Evolutionary conservation across 2,113 vertebrate species (phyloP).

Genomic region (Noturus placidus): DNA sequence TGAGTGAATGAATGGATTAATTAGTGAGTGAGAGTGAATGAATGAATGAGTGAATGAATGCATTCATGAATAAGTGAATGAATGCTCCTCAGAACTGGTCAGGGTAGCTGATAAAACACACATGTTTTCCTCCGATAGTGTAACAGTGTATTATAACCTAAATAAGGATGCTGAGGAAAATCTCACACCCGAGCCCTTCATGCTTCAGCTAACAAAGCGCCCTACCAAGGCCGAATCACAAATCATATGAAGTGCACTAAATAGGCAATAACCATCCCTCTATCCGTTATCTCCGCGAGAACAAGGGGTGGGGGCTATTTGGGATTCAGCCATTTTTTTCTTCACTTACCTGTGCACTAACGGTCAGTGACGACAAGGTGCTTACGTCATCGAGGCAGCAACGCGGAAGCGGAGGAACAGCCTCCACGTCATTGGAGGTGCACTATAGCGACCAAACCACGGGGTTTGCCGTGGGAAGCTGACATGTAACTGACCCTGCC

Average conservation of each 20-base stretch:
- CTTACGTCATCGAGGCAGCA: slow-evolving; percentile 53
- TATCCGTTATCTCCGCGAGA: rapidly evolving
- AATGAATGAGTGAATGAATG: too few relatives aligned
- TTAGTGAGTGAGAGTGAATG: too few relatives aligned
- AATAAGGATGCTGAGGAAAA: background rate
- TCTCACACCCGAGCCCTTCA: background rate
- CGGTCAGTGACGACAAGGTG: slow-evolving; percentile 41
- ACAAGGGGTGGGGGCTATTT: background rate
- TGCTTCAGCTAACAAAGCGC: background rate
- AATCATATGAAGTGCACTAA: background rate
- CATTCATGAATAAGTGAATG: background rate
- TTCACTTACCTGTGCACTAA: slow-evolving; percentile 29
- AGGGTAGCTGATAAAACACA: background rate
- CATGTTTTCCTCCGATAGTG: background rate
- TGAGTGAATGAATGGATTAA: too few relatives aligned
- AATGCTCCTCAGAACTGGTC: background rate
- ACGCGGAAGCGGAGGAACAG: slow-evolving; percentile 67
- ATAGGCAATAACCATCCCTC: background rate
- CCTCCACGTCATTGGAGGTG: slow-evolving; percentile 75
- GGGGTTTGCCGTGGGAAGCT: background rate
- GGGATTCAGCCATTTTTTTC: background rate
- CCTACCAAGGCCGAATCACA: background rate
- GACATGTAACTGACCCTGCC: slow-evolving; percentile 7
- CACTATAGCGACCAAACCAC: slow-evolving; percentile 27
- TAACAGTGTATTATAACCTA: background rate